Evolutionary conservation across 2,888 invertebrate species (phyloP).

Genomic region (Ephialtes manifestator): DNA sequence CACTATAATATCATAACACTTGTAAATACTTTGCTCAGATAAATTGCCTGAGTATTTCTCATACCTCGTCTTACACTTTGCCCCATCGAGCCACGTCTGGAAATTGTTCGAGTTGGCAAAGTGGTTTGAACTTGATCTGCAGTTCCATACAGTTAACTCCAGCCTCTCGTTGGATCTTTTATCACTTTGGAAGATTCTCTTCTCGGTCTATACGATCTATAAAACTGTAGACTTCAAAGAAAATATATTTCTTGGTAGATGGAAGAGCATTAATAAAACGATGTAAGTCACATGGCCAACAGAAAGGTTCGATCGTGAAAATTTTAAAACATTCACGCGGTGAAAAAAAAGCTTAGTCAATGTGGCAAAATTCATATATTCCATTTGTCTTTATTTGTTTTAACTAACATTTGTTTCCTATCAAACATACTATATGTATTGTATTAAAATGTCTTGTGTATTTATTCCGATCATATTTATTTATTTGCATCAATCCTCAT

Average conservation of each 20-base stretch:
- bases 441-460: too few relatives aligned
- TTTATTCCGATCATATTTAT: too few relatives aligned
- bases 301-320: neutral
- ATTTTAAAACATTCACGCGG: too few relatives aligned
- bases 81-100: conserved; percentile 6
- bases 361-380: too few relatives aligned
- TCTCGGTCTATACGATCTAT: neutral
- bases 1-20: neutral
- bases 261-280: conserved; percentile 1
- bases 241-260: neutral
- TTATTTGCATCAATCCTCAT: too few relatives aligned
- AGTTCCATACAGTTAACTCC: conserved; percentile 18
- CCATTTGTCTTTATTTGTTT: too few relatives aligned
- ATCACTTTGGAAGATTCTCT: conserved; percentile 35
- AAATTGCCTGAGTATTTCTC: conserved; percentile 21
- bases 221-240: neutral
- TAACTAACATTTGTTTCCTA: too few relatives aligned
- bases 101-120: conserved; percentile 50
- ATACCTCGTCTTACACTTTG: conserved; percentile 5
- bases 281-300: neutral
- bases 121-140: conserved; percentile 42
- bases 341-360: too few relatives aligned
- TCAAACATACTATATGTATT: too few relatives aligned
- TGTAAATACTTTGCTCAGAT: conserved; percentile 7
- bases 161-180: conserved; percentile 22